These are phyloP conservation scores for Heloderma charlesbogerti DNA, from an alignment of 2,113 vertebrate genomes.

Conservation along the genomic window DNA sequence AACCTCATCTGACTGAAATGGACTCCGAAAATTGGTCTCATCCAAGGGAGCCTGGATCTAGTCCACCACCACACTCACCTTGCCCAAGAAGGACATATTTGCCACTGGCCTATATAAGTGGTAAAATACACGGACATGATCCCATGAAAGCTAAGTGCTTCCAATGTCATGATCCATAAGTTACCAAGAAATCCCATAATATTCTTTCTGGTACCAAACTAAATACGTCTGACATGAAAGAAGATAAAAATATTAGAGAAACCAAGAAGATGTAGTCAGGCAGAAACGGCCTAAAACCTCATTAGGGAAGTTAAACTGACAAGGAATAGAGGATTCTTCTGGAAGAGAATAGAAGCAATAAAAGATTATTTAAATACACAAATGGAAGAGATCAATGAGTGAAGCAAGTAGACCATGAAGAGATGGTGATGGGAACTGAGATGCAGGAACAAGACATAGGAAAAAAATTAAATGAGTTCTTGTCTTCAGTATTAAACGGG, in stretches of 20 bases:
- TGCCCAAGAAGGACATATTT: background rate
- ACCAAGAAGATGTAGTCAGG: slow-evolving; percentile 25
- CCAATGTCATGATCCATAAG: slow-evolving; percentile 19
- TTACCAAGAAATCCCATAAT: slow-evolving; percentile 1
- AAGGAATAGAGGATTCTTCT: slow-evolving; percentile 34
- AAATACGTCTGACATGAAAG: slow-evolving; percentile 8
- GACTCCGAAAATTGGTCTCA: too few relatives aligned
- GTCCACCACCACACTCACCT: background rate
- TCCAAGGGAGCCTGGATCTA: too few relatives aligned
- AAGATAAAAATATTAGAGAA: slow-evolving; percentile 23
- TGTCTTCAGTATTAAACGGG: slow-evolving; percentile 16
- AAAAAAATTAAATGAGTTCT: slow-evolving; percentile 43
- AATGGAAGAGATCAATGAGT: slow-evolving; percentile 30
- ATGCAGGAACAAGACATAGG: slow-evolving; percentile 8
- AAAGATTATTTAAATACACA: slow-evolving; percentile 38
- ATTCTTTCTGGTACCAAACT: background rate
- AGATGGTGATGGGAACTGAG: slow-evolving; percentile 22
- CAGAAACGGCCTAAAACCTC: slow-evolving; percentile 51
- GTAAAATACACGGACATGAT: too few relatives aligned
- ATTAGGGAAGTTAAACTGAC: slow-evolving; percentile 44
- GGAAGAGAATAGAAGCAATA: slow-evolving; percentile 42
- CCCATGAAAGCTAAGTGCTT: too few relatives aligned
- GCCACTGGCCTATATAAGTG: too few relatives aligned
- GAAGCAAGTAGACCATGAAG: slow-evolving; percentile 43
- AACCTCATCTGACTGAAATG: too few relatives aligned